These are phyloP conservation scores for Drosophila seguyi DNA, from an alignment of 1,140 invertebrate genomes.

Conservation along the genomic window DNA sequence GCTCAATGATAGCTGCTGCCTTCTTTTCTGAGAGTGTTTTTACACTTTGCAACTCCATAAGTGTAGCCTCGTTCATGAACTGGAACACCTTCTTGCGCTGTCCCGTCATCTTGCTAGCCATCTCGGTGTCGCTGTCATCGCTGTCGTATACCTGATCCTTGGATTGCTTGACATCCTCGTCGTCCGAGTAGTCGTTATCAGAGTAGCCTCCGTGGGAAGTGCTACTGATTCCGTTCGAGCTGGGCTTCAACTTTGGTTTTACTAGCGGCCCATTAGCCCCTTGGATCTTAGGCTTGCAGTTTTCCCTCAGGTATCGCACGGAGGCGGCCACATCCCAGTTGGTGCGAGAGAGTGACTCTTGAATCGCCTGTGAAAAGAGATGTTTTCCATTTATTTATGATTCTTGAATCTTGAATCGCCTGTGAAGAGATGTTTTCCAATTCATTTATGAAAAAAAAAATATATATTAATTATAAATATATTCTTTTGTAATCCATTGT, in stretches of 20 bases:
- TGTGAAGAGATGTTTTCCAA: slow-evolving; percentile 10
- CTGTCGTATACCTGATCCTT: slow-evolving; percentile 85
- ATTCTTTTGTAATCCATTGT: too few relatives aligned
- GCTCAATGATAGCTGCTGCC: slow-evolving; percentile 88
- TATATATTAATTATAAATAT: too few relatives aligned
- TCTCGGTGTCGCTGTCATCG: slow-evolving; percentile 91
- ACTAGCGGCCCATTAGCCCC: slow-evolving; percentile 33
- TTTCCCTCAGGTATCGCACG: slow-evolving; percentile 64
- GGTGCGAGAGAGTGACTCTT: slow-evolving; percentile 72
- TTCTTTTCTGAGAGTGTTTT: slow-evolving; percentile 91
- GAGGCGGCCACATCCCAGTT: slow-evolving; percentile 79
- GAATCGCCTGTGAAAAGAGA: slow-evolving; percentile 65
- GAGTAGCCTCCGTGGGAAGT: slow-evolving; percentile 60
- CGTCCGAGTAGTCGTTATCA: slow-evolving; percentile 69
- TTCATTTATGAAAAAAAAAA: neutral
- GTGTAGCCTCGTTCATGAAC: slow-evolving; percentile 89
- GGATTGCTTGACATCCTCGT: slow-evolving; percentile 68
- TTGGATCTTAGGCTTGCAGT: slow-evolving; percentile 63
- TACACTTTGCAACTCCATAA: slow-evolving; percentile 89
- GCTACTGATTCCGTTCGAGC: slow-evolving; percentile 60
- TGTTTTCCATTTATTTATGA: neutral
- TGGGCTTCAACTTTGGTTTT: slow-evolving; percentile 52
- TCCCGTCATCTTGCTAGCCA: slow-evolving; percentile 88
- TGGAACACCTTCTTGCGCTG: slow-evolving; percentile 91
- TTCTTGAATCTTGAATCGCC: slow-evolving; percentile 76